Evolutionary conservation across 2,113 vertebrate genomes (phyloP).

Genomic region (Phoenicopterus ruber): DNA sequence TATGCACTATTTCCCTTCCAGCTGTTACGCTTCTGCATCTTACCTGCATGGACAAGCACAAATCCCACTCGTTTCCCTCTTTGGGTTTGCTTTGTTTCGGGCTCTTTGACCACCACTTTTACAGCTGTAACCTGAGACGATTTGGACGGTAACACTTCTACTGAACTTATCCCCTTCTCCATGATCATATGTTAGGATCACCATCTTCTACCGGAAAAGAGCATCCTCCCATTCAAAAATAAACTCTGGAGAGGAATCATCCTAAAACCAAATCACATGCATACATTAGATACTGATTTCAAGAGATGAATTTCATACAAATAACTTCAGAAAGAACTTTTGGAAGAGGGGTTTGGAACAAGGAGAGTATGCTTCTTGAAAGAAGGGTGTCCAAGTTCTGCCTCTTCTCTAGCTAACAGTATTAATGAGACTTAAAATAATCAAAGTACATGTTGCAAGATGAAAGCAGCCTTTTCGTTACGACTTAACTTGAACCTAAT

Average conservation of each 20-base stretch:
- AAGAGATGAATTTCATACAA: background rate
- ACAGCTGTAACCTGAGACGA: slow-evolving; percentile 75
- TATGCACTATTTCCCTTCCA: background rate
- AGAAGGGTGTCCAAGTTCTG: background rate
- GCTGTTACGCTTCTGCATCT: background rate
- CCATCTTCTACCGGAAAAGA: slow-evolving; percentile 73
- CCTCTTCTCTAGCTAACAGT: background rate
- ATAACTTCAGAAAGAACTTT: background rate
- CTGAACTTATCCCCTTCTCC: slow-evolving; percentile 79
- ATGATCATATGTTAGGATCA: slow-evolving; percentile 72
- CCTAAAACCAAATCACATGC: slow-evolving; percentile 65
- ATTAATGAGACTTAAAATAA: background rate
- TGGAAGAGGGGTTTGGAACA: background rate
- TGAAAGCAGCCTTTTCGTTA: background rate
- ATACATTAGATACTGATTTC: background rate
- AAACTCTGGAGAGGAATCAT: slow-evolving; percentile 48
- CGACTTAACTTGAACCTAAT: background rate
- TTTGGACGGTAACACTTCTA: slow-evolving; percentile 76
- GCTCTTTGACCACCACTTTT: slow-evolving; percentile 71
- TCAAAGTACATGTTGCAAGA: background rate
- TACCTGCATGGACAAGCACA: slow-evolving; percentile 98
- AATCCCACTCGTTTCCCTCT: slow-evolving; percentile 84
- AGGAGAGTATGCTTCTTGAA: background rate
- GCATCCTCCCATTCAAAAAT: slow-evolving; percentile 67
- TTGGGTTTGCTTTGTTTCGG: slow-evolving; percentile 70